Evolutionary conservation across 1,140 invertebrate genomes (phyloP), one percentile per base, ranked within the genome.

Genomic region (Sarcophaga peregrina): DNA sequence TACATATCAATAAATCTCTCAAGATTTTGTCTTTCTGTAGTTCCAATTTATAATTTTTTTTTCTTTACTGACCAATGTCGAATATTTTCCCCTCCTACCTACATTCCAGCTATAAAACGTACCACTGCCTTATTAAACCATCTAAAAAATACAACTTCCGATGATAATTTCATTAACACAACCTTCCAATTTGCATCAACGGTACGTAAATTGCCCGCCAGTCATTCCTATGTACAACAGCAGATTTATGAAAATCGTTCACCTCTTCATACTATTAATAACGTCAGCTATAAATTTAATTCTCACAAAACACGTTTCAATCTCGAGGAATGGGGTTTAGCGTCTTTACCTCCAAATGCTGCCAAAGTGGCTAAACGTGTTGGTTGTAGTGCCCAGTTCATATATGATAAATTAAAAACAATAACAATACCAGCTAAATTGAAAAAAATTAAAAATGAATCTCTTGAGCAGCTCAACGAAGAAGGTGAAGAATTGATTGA

Each of bases 191-290:
- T 76, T n/a, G 68, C 74, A 13, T 52, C 74, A 0, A 82, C 81
- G 3, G 74, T 84, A 46, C 54, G 81, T 7, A 84, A 84, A 73
- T 25, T 84, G 7, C 83, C 83, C 37, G 37, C 74, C 37, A 84
- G 81, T 13, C 20, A 25, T 68, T 82, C 83, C 0, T 80, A 82
- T 82, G 20, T 76, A 2, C 82, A 25, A 3, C 83, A 84, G 17
- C 83, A 82, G 13, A 82, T 84, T 17, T 82, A 84, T 68, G 83
- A 84, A 17, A 84, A 84, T 82, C 83, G 83, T 68, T 84, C 83
- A 8, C 83, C 83, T 4, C 46, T 84, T 5, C 80, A 84, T 47
- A 84, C 73, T 17, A 58, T 84, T 11, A 84, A 84, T 46, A 84
- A 84, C 73, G 83, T 84, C 5, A 25, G 5, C 15, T 84, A 82